These are phyloP conservation scores for Actinia tenebrosa DNA, from an alignment of 64 coral and sea anemone species.

Conservation along the genomic window DNA sequence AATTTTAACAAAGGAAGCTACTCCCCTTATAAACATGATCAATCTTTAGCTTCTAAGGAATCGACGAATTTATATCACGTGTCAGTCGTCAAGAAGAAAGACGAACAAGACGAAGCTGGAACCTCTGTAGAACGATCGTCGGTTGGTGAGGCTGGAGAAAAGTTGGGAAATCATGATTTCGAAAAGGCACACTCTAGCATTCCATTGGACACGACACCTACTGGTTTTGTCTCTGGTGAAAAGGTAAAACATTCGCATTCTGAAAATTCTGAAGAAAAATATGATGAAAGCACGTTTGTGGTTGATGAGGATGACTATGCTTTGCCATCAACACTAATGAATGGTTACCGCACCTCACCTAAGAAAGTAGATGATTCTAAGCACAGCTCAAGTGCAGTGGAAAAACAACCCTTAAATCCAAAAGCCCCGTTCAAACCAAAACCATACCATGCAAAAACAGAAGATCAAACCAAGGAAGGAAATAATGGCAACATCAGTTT, in stretches of 20 bases:
- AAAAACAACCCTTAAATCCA: background rate
- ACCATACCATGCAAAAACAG: background rate
- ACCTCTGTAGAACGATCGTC: background rate
- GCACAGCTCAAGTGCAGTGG: background rate
- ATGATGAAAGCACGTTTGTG: background rate
- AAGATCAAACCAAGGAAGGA: background rate
- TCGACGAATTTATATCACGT: constrained; percentile 4
- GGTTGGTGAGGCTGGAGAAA: background rate
- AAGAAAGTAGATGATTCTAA: background rate
- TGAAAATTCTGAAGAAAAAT: background rate
- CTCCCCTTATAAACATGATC: background rate
- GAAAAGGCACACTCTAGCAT: background rate
- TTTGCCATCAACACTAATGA: background rate
- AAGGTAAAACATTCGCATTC: background rate
- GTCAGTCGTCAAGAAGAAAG: background rate
- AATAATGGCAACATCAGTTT: background rate
- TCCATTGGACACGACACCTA: background rate
- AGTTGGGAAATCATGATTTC: background rate
- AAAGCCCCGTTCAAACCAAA: background rate
- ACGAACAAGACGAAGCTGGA: background rate
- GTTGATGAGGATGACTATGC: background rate
- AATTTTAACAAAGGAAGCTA: background rate
- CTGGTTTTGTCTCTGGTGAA: background rate
- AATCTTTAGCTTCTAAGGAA: background rate
- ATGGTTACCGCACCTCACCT: background rate